Evolutionary conservation across 2,888 invertebrate genomes (phyloP), one percentile per base, ranked within the genome.

Genomic region (Calliopum simillimum): DNA sequence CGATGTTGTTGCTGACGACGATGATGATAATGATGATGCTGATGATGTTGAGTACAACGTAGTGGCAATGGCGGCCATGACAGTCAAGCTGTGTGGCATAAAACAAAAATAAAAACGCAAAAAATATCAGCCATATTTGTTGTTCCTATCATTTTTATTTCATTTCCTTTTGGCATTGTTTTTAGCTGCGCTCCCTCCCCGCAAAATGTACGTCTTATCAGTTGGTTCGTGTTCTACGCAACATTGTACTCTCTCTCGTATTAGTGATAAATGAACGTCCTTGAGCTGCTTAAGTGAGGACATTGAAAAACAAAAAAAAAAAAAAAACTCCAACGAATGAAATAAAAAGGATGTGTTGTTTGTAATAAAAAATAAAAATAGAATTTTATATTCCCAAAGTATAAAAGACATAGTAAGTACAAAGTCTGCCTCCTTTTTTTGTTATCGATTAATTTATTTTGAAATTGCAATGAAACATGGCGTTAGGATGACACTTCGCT

Each of bases 251-350:
- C n/a, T n/a, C n/a, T n/a, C n/a, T n/a, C n/a, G n/a, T 33, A 8
- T 33, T 33, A 14, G 14, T 62, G 62, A 62, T 62, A 62, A 62
- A 62, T 62, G 62, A 16, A 47, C n/a, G 46, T 62, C 62, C 62
- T 62, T 62, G 62, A 62, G 47, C n/a, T 62, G 33, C 8, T 33
- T 33, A 33, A 33, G 33, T 3, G 8, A 33, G 33, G 33, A 33
- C 33, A 33, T 3, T 4, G 33, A 0, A 33, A 33, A 33, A 33
- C 5, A 33, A 33, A 4, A 25, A 33, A 1, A 8, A 6, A n/a
- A n/a, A n/a, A n/a, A n/a, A n/a, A n/a, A n/a, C n/a, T n/a, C n/a
- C n/a, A n/a, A 8, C 33, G 2, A 4, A 33, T 33, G n/a, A n/a
- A n/a, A n/a, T n/a, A n/a, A 33, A 33, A 33, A 33, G 33, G 5